phyloP scores from a whole-genome alignment of 2,888 invertebrate species.

The Drosophila histrio region DNA sequence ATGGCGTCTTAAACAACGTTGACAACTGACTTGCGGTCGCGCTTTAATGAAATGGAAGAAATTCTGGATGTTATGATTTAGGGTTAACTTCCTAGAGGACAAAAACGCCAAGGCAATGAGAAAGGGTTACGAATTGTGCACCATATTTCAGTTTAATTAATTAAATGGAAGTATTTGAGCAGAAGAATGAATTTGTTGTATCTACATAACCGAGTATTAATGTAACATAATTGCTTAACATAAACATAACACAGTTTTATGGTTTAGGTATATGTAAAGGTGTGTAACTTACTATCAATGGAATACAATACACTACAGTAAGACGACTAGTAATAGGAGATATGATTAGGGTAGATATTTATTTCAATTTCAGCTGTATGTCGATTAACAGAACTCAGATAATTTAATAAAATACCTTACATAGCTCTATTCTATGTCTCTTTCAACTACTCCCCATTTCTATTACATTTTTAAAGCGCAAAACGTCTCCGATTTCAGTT shows the following conservation, averaged over 20 bases:
- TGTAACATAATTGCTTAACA: too few species aligned
- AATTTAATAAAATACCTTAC: neutral
- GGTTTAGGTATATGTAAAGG: too few species aligned
- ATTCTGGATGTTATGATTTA: constrained; percentile 24
- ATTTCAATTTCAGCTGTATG: too few species aligned
- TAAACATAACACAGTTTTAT: too few species aligned
- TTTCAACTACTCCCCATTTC: neutral
- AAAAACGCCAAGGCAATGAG: neutral
- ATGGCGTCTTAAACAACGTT: constrained; percentile 50
- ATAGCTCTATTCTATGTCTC: neutral
- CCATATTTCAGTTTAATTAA: neutral
- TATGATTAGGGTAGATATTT: too few species aligned
- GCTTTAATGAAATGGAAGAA: constrained; percentile 58
- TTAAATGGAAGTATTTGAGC: neutral
- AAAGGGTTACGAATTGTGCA: neutral
- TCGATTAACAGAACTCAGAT: neutral
- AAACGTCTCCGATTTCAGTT: constrained; percentile 39
- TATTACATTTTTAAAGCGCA: neutral
- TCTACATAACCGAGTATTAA: too few species aligned
- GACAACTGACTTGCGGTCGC: constrained; percentile 49
- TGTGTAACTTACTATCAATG: too few species aligned
- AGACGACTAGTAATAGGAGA: too few species aligned
- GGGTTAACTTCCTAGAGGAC: constrained; percentile 16
- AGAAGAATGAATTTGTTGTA: too few species aligned
- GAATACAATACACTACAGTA: too few species aligned